Evolutionary conservation across 2,797 vertebrate species (phyloP), one percentile per base, ranked within the genome.

Genomic region (Pteropus rufus): DNA sequence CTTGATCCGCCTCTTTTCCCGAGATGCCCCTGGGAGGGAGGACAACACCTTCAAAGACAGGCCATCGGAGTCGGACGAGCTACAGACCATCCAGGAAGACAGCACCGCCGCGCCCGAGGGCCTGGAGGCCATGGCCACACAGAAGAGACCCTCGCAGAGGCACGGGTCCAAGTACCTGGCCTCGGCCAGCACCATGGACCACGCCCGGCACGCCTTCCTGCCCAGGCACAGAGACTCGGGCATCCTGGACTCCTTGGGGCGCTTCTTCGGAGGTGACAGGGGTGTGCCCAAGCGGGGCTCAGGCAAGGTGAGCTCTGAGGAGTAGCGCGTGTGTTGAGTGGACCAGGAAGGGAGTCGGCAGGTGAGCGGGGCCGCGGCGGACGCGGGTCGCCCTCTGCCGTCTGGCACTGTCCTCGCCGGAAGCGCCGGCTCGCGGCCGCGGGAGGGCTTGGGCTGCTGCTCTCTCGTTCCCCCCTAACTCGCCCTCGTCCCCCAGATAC

Each of bases 31-130:
- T 95, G 99, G 99, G 84, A 99, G 99, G 95, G 99, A 99, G 98
- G 99, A 99, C 99, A 99, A 99, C 99, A 99, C 99, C 99, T 99
- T 99, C 99, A 99, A 99, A 99, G 99, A 99, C 95, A 99, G 99
- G 98, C 99, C 99, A 98, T 99, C 99, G 0, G 99, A 99, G 98
- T 99, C 99, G 84, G 99, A 99, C 96, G 99, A 99, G 99, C 99
- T 99, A 97, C 99, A 99, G 99, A 99, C 99, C 99, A 99, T 99
- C 98, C 99, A 99, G 89, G 99, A 99, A 98, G 99, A 99, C 99
- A 99, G 98, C 97, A 98, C 98, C 98, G 98, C 99, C 96, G 98
- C 99, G 97, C 99, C 99, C 95, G 99, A 99, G 98, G 99, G 99
- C 79, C 99, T 98, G 95, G 99, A 99, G 97, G 99, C 97, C 98